phyloP scores from a whole-genome alignment of 2,888 invertebrate species.

The Mimas tiliae region DNA sequence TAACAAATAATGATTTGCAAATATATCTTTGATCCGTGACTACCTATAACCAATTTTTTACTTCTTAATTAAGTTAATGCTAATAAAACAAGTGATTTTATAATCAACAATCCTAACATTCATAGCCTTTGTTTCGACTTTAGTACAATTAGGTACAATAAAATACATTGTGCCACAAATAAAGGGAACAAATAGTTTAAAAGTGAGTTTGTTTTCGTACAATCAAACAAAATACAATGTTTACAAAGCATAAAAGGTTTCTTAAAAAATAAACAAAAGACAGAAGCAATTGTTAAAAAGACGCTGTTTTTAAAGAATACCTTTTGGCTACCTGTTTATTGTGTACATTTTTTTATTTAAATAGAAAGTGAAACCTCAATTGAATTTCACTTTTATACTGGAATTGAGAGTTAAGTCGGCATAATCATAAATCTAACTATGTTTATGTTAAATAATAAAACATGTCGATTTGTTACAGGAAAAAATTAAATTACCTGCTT shows the following conservation, averaged over 20 bases:
- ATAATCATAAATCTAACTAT: conserved; percentile 38
- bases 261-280: conserved; percentile 34
- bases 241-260: conserved; percentile 36
- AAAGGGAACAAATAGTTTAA: conserved; percentile 11
- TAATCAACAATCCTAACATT: neutral
- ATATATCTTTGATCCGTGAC: too few relatives aligned
- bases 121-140: neutral
- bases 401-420: conserved; percentile 66
- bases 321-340: conserved; percentile 55
- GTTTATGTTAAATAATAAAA: neutral
- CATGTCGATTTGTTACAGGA: neutral
- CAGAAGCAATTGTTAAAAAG: conserved; percentile 44
- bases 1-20: too few relatives aligned
- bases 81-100: neutral
- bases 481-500: too few relatives aligned
- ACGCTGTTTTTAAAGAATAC: conserved; percentile 8
- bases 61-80: neutral
- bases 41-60: too few relatives aligned
- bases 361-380: conserved; percentile 63
- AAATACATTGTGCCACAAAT: neutral
- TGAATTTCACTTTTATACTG: conserved; percentile 60
- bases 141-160: neutral
- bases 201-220: conserved; percentile 23
- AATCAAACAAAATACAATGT: conserved; percentile 27
- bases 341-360: conserved; percentile 55